A percentile compares a stretch with the other conserved stretches of the same genome.
phyloP scores from a whole-genome alignment of 2,113 vertebrate species.

The Carollia perspicillata region DNA sequence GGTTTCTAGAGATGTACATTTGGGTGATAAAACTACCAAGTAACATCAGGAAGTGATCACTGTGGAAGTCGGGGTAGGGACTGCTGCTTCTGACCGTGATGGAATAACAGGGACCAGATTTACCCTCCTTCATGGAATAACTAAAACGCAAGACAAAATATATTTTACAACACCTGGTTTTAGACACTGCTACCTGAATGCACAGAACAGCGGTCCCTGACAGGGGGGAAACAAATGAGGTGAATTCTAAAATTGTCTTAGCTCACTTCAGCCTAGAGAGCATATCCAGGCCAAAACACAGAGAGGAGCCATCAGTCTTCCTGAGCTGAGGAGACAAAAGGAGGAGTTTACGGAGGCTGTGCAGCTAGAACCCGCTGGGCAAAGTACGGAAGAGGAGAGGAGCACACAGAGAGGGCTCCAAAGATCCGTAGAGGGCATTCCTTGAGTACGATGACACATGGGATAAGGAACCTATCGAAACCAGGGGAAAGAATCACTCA shows the following conservation, averaged over 20 bases:
- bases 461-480: neutral
- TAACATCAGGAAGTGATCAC: neutral
- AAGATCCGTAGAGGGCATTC: too few species aligned
- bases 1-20: neutral
- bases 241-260: neutral
- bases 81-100: neutral
- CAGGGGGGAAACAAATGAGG: neutral
- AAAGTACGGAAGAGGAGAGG: neutral
- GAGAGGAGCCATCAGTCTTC: neutral
- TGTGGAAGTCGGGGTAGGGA: neutral
- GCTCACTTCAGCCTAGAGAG: neutral
- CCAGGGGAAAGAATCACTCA: neutral
- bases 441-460: neutral
- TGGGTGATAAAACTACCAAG: slow-evolving; percentile 15
- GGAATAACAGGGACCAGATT: neutral
- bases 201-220: neutral
- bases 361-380: neutral
- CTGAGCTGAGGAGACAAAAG: neutral
- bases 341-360: neutral
- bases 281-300: neutral
- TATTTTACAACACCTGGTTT: neutral
- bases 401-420: rapidly evolving
- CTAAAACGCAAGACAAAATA: neutral
- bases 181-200: neutral
- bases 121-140: neutral